Base-by-base conservation (phyloP, 2,113 vertebrate species). In the Sylvietta virens region DNA sequence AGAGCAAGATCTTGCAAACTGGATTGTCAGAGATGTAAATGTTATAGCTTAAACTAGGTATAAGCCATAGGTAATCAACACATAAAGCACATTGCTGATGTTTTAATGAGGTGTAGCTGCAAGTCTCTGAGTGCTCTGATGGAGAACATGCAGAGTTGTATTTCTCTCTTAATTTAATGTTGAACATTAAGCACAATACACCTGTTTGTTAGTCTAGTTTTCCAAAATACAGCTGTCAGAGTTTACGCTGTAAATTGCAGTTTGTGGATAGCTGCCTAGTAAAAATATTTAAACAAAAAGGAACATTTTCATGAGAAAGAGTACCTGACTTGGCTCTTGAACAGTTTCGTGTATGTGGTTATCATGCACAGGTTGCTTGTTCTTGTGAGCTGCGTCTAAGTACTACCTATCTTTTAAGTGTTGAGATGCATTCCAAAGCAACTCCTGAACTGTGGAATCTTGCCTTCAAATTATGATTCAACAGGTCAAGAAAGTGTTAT, bases 61-160 rank as follows among this genome's bases (percentile, higher is more conserved):
- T 57, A 82, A 85, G 31, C n/a, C 16, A 3, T 44, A 76, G 47
- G 50, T 72, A 85, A 65, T 57, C 57, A 86, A 44, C 40, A 76
- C 2, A 2, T n/a, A 74, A 94, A 93, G 45, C 20, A 23, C 21
- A n/a, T 30, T 62, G 20, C 27, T 82, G 28, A 5, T 64, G 16
- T 73, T 78, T 83, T 81, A 61, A 56, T 93, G 67, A 71, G 64
- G 31, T 31, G 8, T 48, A 88, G n/a, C 62, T 93, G 57, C 78
- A 54, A 86, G 39, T 40, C 10, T 83, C 62, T 82, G 23, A 47
- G 22, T 76, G 62, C 16, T 77, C 9, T 15, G 3, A 33, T 88
- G 60, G 44, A 88, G 44, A 64, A 15, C 53, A 45, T 27, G 20
- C 22, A 56, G 28, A 64, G 13, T 28, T 47, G 19, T 78, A 40